Evolutionary conservation across 2,113 vertebrate genomes (phyloP).

Genomic region (Aegotheles bennettii): DNA sequence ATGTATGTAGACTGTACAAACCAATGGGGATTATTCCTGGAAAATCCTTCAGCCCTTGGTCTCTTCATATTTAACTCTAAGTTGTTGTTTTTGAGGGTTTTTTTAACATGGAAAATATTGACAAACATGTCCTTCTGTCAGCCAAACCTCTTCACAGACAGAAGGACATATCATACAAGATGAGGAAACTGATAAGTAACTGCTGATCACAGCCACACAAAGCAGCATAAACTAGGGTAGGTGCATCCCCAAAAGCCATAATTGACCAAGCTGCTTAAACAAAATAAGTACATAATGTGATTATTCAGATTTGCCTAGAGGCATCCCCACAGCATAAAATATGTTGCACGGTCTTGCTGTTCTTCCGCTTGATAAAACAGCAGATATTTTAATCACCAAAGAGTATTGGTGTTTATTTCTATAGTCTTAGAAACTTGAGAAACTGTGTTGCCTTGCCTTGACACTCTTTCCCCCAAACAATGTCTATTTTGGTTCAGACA

Average conservation of each 20-base stretch:
- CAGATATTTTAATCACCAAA: conserved; percentile 16
- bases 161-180: background rate
- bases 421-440: background rate
- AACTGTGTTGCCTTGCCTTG: background rate
- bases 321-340: conserved; percentile 30
- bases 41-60: background rate
- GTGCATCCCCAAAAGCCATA: background rate
- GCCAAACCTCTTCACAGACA: background rate
- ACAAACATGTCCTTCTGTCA: background rate
- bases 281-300: background rate
- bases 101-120: background rate
- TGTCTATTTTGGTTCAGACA: background rate
- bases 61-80: background rate
- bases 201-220: conserved; percentile 31
- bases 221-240: background rate
- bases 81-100: background rate
- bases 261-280: background rate
- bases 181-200: background rate
- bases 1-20: background rate
- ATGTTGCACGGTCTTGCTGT: background rate
- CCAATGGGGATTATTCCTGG: background rate
- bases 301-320: conserved; percentile 25
- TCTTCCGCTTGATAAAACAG: background rate
- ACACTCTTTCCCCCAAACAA: background rate
- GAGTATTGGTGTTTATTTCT: background rate